Conservation (phyloP, 2,888 invertebrate genomes). For the Eubasilissa splendida region DNA sequence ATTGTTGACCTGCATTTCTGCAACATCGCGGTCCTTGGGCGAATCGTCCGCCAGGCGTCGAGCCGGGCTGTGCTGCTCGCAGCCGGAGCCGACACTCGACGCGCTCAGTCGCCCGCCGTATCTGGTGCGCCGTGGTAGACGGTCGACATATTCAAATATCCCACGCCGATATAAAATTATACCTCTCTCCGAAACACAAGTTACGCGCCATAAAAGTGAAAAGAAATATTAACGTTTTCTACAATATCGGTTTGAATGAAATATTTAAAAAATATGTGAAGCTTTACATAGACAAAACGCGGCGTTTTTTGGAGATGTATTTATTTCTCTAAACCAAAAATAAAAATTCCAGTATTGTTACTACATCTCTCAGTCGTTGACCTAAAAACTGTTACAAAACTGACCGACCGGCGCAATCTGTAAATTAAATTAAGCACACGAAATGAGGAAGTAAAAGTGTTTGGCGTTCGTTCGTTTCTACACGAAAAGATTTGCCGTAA, state of each 20-base stretch:
- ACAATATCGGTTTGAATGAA: too few relatives aligned
- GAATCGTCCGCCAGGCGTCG: too few relatives aligned
- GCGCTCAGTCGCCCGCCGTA: conserved; percentile 18
- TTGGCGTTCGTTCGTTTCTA: not conserved
- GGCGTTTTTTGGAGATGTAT: too few relatives aligned
- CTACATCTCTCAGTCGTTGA: conserved; percentile 14
- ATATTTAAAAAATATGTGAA: too few relatives aligned
- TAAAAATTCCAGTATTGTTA: too few relatives aligned
- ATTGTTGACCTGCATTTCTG: not conserved
- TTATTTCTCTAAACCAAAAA: too few relatives aligned
- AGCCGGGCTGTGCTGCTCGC: too few relatives aligned
- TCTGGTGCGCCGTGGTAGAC: conserved; percentile 11
- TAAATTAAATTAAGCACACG: conserved; percentile 1
- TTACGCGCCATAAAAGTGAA: not conserved
- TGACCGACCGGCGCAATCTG: not conserved
- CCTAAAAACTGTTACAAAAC: conserved; percentile 12
- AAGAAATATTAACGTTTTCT: not conserved
- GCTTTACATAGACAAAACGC: too few relatives aligned
- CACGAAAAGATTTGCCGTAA: too few relatives aligned
- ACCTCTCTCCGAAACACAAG: not conserved
- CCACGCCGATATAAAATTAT: not conserved
- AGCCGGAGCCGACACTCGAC: not conserved
- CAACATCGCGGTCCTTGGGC: too few relatives aligned
- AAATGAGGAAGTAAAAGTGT: conserved; percentile 28
- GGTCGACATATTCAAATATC: not conserved